A percentile compares a stretch with the other conserved stretches of the same genome.
These are phyloP conservation scores for Proterorhinus semilunaris DNA, from an alignment of 2,113 vertebrate species.

Conservation along the genomic window DNA sequence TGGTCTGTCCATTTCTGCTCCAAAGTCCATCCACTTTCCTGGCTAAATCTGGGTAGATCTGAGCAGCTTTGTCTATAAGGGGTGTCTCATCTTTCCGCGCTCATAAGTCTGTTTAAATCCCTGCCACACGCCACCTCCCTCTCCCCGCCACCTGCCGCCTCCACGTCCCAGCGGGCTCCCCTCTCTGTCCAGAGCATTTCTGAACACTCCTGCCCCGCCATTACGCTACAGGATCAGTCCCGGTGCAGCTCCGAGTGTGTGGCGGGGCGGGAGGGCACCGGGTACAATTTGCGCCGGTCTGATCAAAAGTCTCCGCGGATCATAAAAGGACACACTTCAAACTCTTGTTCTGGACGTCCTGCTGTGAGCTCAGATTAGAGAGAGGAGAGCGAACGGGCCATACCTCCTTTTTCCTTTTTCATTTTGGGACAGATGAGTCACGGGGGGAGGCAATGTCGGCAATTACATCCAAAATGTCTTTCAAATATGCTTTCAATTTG, in stretches of 20 bases:
- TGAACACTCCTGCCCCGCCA: conserved; percentile 25
- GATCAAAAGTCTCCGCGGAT: conserved; percentile 29
- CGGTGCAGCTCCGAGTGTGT: background rate
- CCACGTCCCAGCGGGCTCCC: conserved; percentile 2
- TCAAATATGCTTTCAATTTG: background rate
- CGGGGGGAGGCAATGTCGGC: background rate
- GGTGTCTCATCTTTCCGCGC: conserved; percentile 9
- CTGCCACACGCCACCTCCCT: conserved; percentile 9
- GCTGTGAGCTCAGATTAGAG: conserved; percentile 30
- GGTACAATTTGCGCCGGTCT: conserved; percentile 36
- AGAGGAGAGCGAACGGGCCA: background rate
- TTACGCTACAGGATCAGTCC: conserved; percentile 26
- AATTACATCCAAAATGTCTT: background rate
- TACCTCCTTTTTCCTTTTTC: background rate
- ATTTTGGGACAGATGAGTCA: conserved; percentile 17
- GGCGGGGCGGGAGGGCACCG: background rate
- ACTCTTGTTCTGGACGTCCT: conserved; percentile 14
- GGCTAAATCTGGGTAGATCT: background rate
- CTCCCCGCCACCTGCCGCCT: conserved; percentile 16
- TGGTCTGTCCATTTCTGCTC: background rate
- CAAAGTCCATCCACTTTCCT: background rate
- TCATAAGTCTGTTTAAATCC: conserved; percentile 24
- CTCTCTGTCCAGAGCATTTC: conserved; percentile 7
- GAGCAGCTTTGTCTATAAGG: conserved; percentile 13
- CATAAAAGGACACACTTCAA: conserved; percentile 45